Evolutionary conservation across 2,888 invertebrate species (phyloP), one percentile per base, ranked within the genome.

Genomic region (Calliopum simillimum): DNA sequence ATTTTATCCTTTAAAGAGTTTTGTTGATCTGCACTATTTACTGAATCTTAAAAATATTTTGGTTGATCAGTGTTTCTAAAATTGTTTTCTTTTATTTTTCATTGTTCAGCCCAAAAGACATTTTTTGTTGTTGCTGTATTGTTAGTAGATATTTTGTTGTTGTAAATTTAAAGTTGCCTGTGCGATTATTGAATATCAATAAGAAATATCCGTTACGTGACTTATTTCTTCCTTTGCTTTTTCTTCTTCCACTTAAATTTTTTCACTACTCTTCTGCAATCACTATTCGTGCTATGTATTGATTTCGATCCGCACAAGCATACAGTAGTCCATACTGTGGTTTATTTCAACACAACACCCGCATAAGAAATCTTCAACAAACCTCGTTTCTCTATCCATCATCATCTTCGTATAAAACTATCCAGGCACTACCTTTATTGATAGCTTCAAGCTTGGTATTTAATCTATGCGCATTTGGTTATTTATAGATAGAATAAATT

Each of bases 131-230:
- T 33, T 43, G 21, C 44, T 69, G 43, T 33, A 59, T 68, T 72
- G 49, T 33, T 62, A 33, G 33, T 33, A 33, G 33, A 33, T 33
- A 33, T 8, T 55, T 43, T 56, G 67, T 70, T 68, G 71, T 73
- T 75, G 70, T 71, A 44, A 55, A 64, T 58, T 55, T 33, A 33
- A 33, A 62, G 70, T 70, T 71, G 70, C 69, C 61, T 79, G 78
- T 78, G 79, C 82, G 82, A 79, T 81, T 78, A 82, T 81, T 79
- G 83, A 81, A 83, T 83, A 81, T 80, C 82, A 83, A 83, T 84
- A 81, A 82, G 81, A 83, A 82, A 83, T 84, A 83, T 83, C 82
- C 82, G 82, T 83, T 83, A 83, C 82, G 82, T 83, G 82, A 84
- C 82, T 81, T 80, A 82, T 82, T 75, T 74, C 75, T 77, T 75